A percentile compares a stretch with the other conserved stretches of the same genome.
Conservation (phyloP, 1,140 invertebrate genomes). For the Leptinotarsa texana region DNA sequence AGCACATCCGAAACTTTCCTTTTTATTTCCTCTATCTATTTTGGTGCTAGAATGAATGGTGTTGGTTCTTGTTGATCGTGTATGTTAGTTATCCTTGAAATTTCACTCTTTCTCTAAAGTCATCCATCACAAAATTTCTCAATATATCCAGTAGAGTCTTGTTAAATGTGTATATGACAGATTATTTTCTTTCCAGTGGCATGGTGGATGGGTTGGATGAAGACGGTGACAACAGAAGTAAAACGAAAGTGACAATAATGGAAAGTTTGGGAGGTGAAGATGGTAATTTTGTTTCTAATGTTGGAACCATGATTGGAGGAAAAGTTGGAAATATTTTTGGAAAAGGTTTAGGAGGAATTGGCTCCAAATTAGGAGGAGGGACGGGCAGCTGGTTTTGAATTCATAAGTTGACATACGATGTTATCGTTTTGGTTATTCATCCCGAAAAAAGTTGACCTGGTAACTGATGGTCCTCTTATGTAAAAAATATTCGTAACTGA, state of each 20-base stretch:
- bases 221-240: constrained; percentile 66
- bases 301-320: constrained; percentile 75
- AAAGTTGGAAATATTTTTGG: constrained; percentile 81
- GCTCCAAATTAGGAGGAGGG: constrained; percentile 74
- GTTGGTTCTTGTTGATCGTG: no score
- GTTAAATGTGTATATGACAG: no score
- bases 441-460: constrained; percentile 25
- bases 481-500: constrained; percentile 17
- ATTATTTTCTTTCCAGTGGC: constrained; percentile 49
- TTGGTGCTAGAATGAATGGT: no score
- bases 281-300: constrained; percentile 67
- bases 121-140: no score
- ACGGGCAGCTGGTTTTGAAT: constrained; percentile 41
- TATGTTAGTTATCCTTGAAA: no score
- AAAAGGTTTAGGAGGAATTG: constrained; percentile 79
- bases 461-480: constrained; percentile 19
- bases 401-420: constrained; percentile 23
- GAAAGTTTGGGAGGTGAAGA: constrained; percentile 67
- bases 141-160: no score
- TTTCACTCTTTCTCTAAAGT: no score
- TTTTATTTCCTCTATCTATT: no score
- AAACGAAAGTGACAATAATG: constrained; percentile 67
- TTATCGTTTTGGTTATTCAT: constrained; percentile 28
- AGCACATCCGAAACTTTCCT: no score
- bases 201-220: constrained; percentile 63